Evolutionary conservation across 92 coral and sea anemone species (phyloP).

Genomic region (Plumapathes pennacea): DNA sequence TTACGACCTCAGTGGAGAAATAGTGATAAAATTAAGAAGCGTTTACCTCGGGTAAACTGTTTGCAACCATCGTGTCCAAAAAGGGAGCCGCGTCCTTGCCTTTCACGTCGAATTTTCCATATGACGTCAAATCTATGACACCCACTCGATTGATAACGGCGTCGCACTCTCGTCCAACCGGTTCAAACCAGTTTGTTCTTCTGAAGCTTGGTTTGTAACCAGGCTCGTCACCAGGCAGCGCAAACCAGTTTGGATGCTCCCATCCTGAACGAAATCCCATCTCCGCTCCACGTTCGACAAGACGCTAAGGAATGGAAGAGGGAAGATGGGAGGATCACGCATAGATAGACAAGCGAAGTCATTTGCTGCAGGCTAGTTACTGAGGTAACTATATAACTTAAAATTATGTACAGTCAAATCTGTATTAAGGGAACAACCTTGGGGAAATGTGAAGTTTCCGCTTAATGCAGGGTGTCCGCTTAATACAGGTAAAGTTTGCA

Average conservation of each 20-base stretch:
- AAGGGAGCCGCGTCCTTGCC: slow-evolving; percentile 23
- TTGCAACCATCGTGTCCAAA: slow-evolving; percentile 28
- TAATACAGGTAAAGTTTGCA: no score
- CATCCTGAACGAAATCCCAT: slow-evolving; percentile 30
- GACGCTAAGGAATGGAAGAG: slow-evolving; percentile 3
- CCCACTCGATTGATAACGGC: slow-evolving; percentile 24
- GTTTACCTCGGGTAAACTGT: slow-evolving; percentile 29
- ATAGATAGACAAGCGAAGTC: no score
- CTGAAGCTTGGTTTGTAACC: slow-evolving; percentile 24
- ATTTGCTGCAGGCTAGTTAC: no score
- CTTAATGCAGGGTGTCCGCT: no score
- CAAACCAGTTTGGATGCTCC: slow-evolving; percentile 38
- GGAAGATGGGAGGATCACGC: no score
- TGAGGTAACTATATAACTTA: no score
- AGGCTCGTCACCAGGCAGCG: slow-evolving; percentile 22
- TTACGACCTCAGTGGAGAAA: no score
- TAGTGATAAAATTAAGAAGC: no score
- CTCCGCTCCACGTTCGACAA: slow-evolving; percentile 20
- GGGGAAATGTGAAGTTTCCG: no score
- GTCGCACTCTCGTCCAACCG: slow-evolving; percentile 30
- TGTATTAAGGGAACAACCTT: no score
- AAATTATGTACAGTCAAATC: no score
- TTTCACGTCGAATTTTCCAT: slow-evolving; percentile 28
- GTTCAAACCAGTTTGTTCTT: slow-evolving; percentile 33
- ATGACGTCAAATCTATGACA: slow-evolving; percentile 27